Base-by-base conservation (phyloP, 2,888 invertebrate genomes). In the Mylabris sibirica region DNA sequence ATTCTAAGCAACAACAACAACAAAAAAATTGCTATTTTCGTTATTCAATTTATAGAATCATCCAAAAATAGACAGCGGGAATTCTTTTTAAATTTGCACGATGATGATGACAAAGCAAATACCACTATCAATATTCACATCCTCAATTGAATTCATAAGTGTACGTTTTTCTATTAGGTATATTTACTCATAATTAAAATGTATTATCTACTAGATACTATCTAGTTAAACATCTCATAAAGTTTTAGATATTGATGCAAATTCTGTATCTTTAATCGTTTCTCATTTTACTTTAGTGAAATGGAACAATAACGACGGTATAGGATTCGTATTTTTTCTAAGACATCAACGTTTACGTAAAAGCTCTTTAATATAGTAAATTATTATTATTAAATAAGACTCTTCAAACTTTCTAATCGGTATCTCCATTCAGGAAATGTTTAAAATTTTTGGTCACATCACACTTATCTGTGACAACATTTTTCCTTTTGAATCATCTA, bases 71-170 rank as follows among this genome's bases (percentile, higher is more conserved):
- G 22, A n/a, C 17, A 17, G 17, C 41, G 9, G 49, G 20, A 49
- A 49, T 49, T 49, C 49, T 20, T 49, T 49, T 12, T 49, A 20
- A 49, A 49, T 22, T 49, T 20, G 49, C 49, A 49, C 20, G 4
- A 22, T 49, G 49, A 49, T 20, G 49, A 49, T 49, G 49, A 49
- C 49, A 9, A 49, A 49, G 49, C 49, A 49, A 49, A 49, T 20
- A 49, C 9, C 49, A 49, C n/a, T 17, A 44, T 49, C 49, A 20
- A 49, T 49, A 49, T 9, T 49, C 20, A 20, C 11, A 49, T 49
- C 9, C 20, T 11, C 20, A 2, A 20, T 49, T 11, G 9, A 20
- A 1, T 49, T 49, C 49, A 49, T 22, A 20, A 49, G 11, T 9
- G 44, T 17, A 38, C 9, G 2, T 44, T 44, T n/a, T 17, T 6